These are phyloP conservation scores for Andrena camellia DNA, from an alignment of 2,888 invertebrate genomes.

Conservation along the genomic window DNA sequence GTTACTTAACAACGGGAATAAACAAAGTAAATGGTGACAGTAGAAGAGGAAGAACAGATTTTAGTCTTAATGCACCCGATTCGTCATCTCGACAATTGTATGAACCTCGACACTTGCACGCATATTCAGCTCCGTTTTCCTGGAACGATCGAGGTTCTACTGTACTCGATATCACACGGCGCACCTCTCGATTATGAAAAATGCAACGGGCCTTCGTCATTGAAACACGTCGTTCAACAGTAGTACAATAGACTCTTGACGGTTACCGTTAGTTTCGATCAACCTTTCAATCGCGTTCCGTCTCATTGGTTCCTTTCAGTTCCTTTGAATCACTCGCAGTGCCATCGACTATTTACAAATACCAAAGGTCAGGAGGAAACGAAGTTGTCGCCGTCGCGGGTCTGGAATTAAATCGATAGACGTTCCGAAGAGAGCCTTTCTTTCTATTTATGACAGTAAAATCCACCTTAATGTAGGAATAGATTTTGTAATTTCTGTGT, in stretches of 20 bases:
- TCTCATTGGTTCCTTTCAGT: neutral
- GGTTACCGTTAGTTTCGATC: constrained; percentile 27
- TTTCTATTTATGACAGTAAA: no score
- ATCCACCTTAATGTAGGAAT: no score
- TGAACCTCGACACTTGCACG: no score
- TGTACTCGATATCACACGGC: neutral
- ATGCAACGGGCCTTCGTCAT: neutral
- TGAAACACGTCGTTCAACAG: constrained; percentile 5
- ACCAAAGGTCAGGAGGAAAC: neutral
- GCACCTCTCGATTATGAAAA: constrained; percentile 33
- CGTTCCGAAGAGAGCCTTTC: neutral
- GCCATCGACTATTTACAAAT: constrained; percentile 2
- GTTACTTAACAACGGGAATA: no score
- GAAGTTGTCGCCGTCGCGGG: neutral
- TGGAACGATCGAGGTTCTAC: no score
- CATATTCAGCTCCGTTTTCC: no score
- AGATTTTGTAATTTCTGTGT: no score
- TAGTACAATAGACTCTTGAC: constrained; percentile 14
- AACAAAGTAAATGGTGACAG: no score
- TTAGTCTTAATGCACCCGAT: no score
- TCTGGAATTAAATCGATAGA: neutral
- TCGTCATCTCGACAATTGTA: no score
- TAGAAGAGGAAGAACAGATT: no score
- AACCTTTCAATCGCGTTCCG: constrained; percentile 17
- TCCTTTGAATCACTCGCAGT: neutral